Base-by-base conservation (phyloP, 92 coral and sea anemone genomes). In the Porites lobata region DNA sequence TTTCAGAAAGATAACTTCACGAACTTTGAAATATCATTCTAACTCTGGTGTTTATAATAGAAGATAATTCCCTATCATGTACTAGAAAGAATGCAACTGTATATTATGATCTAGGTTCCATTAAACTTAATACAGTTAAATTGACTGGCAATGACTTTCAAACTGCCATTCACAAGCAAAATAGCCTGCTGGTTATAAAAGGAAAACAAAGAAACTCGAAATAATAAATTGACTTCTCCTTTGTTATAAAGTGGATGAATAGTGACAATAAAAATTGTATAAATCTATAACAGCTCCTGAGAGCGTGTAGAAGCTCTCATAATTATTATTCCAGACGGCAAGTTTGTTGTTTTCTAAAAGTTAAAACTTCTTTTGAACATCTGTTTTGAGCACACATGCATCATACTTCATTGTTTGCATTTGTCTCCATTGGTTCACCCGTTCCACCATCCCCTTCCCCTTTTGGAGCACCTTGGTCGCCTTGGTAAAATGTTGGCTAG, bases 401-500 rank as follows among this genome's bases (percentile, higher is more conserved):
- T 79, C 84, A 79, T 79, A 79, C 72, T 79, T 81, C 67, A 69
- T 69, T 54, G 12, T 14, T 50, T 15, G 86, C 20, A 21, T 38
- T 57, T 1, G 77, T 67, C 54, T 81, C 66, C 77, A 69, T 29
- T 0, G 54, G 47, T 3, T 81, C 86, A 18, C 21, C 61, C 8
- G 77, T 29, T 9, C 32, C 67, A 69, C 65, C 68, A 11, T 57
- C 78, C 11, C 6, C 77, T 50, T 22, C 78, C 65, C 53, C 77
- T 18, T 15, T n/a, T 43, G 62, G 59, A 64, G 83, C 59, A 19
- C 32, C 66, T 21, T 57, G 78, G 12, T 32, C 59, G 15, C 86
- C 86, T 87, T 96, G 94, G 66, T 96, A 96, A 83, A 96, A 96
- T 81, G 98, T 96, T 72, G 98, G 98, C 98, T 96, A 87, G 70